Conservation (phyloP, 1,140 invertebrate species). For the Cydia pomonella region DNA sequence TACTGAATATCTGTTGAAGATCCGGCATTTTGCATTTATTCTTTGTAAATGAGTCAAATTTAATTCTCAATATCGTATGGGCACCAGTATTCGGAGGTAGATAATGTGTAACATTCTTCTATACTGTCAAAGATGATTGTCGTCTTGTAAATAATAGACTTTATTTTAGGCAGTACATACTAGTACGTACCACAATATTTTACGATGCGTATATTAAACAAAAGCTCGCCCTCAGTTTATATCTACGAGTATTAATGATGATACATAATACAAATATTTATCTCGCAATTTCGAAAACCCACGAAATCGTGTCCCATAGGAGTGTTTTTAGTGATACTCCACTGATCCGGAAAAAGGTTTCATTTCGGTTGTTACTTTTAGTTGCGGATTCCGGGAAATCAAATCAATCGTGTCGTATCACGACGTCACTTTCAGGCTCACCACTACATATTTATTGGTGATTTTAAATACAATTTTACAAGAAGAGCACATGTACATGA, state of each 20-base stretch:
- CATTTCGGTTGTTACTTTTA: not conserved
- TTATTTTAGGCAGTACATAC: too few species aligned
- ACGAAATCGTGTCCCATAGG: not conserved
- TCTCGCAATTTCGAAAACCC: not conserved
- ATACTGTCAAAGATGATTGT: too few species aligned
- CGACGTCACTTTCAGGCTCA: conserved; percentile 5
- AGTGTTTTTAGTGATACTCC: conserved; percentile 1
- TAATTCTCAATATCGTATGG: too few species aligned
- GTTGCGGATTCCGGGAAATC: conserved; percentile 22
- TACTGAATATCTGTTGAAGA: not conserved
- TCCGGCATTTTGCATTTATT: not conserved
- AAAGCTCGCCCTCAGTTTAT: too few species aligned
- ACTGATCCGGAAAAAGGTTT: conserved; percentile 24
- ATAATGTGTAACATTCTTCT: too few species aligned
- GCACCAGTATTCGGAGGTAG: too few species aligned
- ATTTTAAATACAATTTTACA: too few species aligned
- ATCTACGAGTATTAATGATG: too few species aligned
- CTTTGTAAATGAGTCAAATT: not conserved
- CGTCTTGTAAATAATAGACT: too few species aligned
- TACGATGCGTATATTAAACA: too few species aligned
- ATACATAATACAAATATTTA: not conserved
- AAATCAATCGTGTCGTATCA: not conserved
- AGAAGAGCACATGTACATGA: not conserved
- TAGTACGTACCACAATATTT: too few species aligned
- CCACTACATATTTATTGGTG: not conserved